Evolutionary conservation across 2,797 vertebrate genomes (phyloP).

Genomic region (Girardinus metallicus): DNA sequence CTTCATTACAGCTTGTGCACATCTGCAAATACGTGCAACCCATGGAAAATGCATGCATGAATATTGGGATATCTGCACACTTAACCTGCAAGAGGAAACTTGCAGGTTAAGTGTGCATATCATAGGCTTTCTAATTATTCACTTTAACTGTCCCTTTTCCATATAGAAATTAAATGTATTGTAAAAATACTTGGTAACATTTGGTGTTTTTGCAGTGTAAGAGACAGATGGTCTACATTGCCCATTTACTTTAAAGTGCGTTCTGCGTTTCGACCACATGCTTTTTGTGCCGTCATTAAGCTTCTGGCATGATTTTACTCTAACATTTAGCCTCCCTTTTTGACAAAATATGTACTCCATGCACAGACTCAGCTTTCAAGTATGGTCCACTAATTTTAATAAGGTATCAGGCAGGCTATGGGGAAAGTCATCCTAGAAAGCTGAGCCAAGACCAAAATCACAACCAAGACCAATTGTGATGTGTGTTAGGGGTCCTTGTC

Average conservation of each 20-base stretch:
- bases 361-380: not conserved
- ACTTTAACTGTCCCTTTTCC: too few species aligned
- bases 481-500: too few species aligned
- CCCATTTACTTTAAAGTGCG: too few species aligned
- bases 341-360: not conserved
- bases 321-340: not conserved
- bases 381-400: not conserved
- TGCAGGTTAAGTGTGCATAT: too few species aligned
- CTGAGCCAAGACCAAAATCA: not conserved
- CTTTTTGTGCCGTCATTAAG: not conserved
- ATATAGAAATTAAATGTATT: too few species aligned
- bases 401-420: not conserved
- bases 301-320: not conserved
- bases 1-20: not conserved
- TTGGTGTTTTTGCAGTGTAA: too few species aligned
- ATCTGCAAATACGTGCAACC: not conserved
- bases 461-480: too few species aligned
- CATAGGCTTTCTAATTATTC: too few species aligned
- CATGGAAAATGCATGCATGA: constrained; percentile 24
- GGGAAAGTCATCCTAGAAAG: not conserved
- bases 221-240: too few species aligned
- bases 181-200: too few species aligned
- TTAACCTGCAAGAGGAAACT: not conserved
- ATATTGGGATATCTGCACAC: not conserved
- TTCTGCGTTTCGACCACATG: not conserved